phyloP scores from a whole-genome alignment of 2,113 vertebrate genomes.

The Odobenus rosmarus region DNA sequence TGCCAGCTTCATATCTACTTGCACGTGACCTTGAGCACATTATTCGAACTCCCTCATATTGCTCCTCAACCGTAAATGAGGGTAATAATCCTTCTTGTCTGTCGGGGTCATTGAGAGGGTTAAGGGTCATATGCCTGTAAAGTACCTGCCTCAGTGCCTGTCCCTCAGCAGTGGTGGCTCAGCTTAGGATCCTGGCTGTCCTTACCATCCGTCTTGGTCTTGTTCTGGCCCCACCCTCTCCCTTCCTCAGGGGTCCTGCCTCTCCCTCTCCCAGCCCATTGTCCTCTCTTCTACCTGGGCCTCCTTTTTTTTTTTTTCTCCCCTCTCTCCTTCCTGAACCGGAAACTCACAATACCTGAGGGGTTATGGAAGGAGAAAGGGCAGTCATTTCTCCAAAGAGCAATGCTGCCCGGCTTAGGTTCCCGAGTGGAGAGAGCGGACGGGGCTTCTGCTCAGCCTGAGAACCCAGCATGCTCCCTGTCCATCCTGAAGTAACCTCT shows the following conservation, averaged over 20 bases:
- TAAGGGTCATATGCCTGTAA: accelerated
- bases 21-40: neutral
- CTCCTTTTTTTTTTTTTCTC: neutral
- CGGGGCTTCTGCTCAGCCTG: neutral
- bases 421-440: accelerated
- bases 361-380: neutral
- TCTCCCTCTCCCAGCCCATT: too few relatives aligned
- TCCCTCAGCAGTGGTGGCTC: neutral
- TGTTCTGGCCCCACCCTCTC: neutral
- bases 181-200: neutral
- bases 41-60: neutral
- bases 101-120: neutral
- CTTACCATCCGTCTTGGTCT: neutral
- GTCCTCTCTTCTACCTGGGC: neutral
- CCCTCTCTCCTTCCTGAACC: neutral
- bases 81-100: neutral
- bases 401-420: neutral
- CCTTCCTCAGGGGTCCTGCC: neutral
- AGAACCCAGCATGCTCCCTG: neutral
- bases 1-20: neutral
- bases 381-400: neutral
- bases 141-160: neutral
- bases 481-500: neutral
- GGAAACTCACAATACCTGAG: neutral
- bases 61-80: neutral